Evolutionary conservation across 1,140 invertebrate genomes (phyloP), one percentile per base, ranked within the genome.

Genomic region (Drosophila neocordata): DNA sequence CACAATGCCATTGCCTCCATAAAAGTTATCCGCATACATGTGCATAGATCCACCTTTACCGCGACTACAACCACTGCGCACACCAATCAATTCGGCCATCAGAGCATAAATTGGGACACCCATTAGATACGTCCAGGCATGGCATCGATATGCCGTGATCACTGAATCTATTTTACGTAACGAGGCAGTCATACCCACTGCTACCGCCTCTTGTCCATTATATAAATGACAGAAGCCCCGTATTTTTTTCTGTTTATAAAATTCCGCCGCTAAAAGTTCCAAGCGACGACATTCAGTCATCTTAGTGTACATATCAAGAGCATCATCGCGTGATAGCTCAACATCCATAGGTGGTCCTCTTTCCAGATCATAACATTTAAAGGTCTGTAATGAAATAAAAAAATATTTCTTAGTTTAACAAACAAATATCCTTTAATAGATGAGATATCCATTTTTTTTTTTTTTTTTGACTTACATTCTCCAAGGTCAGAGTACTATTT

Each of bases 1-100:
- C 20, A 99, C 99, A 90, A 99, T 99, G 22, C 99, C 99, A 92
- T 99, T 99, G 48, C 99, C 99, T 61, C 96, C 96, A 84, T 93
- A 96, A 79, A 96, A 96, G 67, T 94, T 94, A 15, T 93, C 91
- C 18, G 78, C 66, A 75, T 94, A 94, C 89, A 94, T 93, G 73
- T 94, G 94, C 94, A 94, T 94, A 5, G 93, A 94, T 27, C 94
- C 94, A 20, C 96, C 96, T 87, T 96, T 96, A 24, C 96, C 96
- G 56, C 95, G 94, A 52, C 94, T 94, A 20, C 96, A 90, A 79
- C 96, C 96, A 51, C 93, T 91, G 2, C 95, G 79, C 0, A 96
- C 93, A 18, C 93, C 98, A 4, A 97, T 96, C 13, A 99, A 92
- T 93, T 99, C 99, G 12, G 95, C 93, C 13, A 99, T 91, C 0